phyloP scores from a whole-genome alignment of 35 echinoderm and acorn worm genomes.

The Heliocidaris erythrogramma region DNA sequence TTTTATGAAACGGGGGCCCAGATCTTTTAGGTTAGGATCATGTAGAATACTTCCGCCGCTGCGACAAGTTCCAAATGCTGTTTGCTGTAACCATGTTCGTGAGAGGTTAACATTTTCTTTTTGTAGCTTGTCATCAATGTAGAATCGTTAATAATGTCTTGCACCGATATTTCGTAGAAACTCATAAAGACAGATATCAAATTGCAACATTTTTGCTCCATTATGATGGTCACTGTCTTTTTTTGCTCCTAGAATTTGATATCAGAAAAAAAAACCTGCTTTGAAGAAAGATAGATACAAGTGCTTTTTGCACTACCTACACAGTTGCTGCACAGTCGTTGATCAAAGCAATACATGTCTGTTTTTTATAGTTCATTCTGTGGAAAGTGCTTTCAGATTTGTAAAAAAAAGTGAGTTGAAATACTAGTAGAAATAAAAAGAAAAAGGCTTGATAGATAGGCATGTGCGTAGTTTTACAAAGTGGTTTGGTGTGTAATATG shows the following conservation, averaged over 20 bases:
- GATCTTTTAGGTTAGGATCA: neutral
- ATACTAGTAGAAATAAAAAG: neutral
- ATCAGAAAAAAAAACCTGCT: no score
- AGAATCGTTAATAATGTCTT: no score
- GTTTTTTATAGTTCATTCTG: neutral
- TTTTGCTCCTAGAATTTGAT: no score
- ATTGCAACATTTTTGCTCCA: no score
- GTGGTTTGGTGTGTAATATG: neutral
- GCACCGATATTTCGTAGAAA: no score
- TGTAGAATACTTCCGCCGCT: neutral
- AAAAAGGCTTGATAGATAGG: neutral
- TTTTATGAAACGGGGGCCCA: no score
- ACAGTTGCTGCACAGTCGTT: neutral
- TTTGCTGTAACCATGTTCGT: neutral
- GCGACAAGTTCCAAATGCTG: neutral
- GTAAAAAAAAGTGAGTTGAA: neutral
- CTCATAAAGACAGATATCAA: no score
- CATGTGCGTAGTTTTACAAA: neutral
- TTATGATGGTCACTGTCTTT: no score
- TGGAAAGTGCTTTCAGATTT: slow-evolving; percentile 2
- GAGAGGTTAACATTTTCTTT: no score
- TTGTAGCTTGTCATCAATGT: no score
- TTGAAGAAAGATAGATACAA: no score
- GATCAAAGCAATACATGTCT: neutral
- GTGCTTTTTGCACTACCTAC: neutral